Percentiles rank a stretch among this genome's conserved stretches.
phyloP scores from a whole-genome alignment of 2,113 vertebrate genomes.

The Channa maculata region DNA sequence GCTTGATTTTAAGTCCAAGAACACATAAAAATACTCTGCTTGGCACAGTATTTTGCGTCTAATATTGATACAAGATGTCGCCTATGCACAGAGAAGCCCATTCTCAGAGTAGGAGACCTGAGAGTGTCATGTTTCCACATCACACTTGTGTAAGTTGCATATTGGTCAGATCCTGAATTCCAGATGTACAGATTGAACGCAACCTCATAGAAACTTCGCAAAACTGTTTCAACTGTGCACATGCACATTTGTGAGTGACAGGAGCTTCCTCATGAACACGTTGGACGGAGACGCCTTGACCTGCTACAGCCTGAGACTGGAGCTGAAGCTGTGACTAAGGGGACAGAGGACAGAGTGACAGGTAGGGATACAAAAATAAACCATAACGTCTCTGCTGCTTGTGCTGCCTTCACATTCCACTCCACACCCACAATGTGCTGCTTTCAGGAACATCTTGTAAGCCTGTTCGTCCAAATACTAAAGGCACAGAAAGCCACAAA shows the following conservation, averaged over 20 bases:
- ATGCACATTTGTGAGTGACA: too few relatives aligned
- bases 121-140: neutral
- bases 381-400: constrained; percentile 30
- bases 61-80: too few relatives aligned
- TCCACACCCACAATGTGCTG: constrained; percentile 42
- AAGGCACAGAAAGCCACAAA: neutral
- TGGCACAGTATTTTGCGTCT: too few relatives aligned
- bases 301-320: neutral
- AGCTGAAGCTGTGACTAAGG: neutral
- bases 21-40: too few relatives aligned
- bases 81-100: too few relatives aligned
- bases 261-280: too few relatives aligned
- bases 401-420: constrained; percentile 33
- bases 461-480: neutral
- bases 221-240: neutral
- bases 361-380: constrained; percentile 27
- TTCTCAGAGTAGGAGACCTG: too few relatives aligned
- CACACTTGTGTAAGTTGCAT: neutral
- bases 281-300: too few relatives aligned
- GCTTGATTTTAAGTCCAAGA: too few relatives aligned
- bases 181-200: neutral
- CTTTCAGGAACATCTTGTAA: constrained; percentile 55
- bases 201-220: too few relatives aligned
- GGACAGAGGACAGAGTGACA: constrained; percentile 7
- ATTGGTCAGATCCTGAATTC: neutral